Evolutionary conservation across 2,888 invertebrate species (phyloP).

Genomic region (Drosophila koepferae): DNA sequence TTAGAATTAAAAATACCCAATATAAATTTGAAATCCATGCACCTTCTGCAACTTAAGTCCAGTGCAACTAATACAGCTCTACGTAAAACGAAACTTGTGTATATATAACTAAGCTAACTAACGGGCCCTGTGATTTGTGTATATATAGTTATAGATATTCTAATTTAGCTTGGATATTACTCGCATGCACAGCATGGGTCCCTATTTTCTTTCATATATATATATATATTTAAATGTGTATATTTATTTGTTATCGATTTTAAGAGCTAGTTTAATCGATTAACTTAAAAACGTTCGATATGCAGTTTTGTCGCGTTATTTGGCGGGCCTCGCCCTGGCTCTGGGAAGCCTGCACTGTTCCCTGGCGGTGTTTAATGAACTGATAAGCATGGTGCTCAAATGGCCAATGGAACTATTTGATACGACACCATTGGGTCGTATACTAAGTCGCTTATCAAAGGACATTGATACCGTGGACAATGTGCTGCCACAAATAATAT

Average conservation of each 20-base stretch:
- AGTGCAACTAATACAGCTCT: slow-evolving; percentile 13
- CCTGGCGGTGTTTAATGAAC: slow-evolving; percentile 86
- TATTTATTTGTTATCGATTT: slow-evolving; percentile 2
- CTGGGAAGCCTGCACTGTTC: slow-evolving; percentile 87
- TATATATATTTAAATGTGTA: not conserved
- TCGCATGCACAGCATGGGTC: slow-evolving; percentile 35
- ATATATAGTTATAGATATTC: not conserved
- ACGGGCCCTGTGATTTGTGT: not conserved
- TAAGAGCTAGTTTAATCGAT: slow-evolving; percentile 17
- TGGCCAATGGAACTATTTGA: slow-evolving; percentile 92
- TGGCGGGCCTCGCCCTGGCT: slow-evolving; percentile 84
- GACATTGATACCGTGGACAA: slow-evolving; percentile 88
- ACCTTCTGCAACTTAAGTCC: not conserved
- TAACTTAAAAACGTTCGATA: slow-evolving; percentile 39
- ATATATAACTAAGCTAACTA: slow-evolving; percentile 15
- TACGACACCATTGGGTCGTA: slow-evolving; percentile 91
- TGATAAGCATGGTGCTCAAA: slow-evolving; percentile 88
- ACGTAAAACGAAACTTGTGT: slow-evolving; percentile 6
- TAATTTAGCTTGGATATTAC: slow-evolving; percentile 14
- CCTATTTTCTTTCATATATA: not conserved
- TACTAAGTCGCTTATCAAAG: slow-evolving; percentile 89
- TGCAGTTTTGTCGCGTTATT: slow-evolving; percentile 83
- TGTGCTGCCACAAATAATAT: slow-evolving; percentile 85
- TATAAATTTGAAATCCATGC: not conserved
- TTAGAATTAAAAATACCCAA: not conserved